These are phyloP conservation scores for Chloromyia formosa DNA, from an alignment of 2,888 invertebrate genomes.

Conservation along the genomic window DNA sequence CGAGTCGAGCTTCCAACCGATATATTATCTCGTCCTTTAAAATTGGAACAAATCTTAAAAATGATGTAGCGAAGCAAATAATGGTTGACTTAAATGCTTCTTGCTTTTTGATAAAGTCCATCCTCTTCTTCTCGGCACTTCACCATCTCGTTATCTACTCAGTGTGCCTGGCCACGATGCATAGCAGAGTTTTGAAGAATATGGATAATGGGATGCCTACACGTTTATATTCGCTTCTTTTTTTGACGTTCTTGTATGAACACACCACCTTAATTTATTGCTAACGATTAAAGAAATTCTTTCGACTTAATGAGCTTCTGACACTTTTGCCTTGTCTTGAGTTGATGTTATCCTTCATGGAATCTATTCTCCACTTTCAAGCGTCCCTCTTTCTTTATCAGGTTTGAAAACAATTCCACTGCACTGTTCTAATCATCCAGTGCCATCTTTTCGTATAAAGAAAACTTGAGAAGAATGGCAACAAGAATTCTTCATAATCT, in stretches of 20 bases:
- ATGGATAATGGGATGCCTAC: constrained; percentile 30
- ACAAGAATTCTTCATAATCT: not conserved
- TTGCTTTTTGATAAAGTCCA: not conserved
- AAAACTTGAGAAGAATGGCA: constrained; percentile 7
- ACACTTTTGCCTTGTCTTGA: constrained; percentile 22
- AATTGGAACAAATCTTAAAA: constrained; percentile 18
- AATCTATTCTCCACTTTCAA: not conserved
- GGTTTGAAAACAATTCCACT: constrained; percentile 10
- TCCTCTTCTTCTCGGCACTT: not conserved
- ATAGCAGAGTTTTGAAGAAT: not conserved
- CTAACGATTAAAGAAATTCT: constrained; percentile 35
- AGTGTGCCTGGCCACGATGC: not conserved
- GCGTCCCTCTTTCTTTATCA: not conserved
- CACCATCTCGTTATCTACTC: not conserved
- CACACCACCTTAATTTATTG: constrained; percentile 33
- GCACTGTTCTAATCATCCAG: constrained; percentile 13
- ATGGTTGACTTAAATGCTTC: constrained; percentile 34
- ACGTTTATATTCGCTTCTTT: constrained; percentile 1
- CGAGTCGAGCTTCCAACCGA: not conserved
- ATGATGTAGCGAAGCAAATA: constrained; percentile 17
- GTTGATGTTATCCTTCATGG: constrained; percentile 24
- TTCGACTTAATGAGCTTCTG: constrained; percentile 38
- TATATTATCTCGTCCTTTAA: constrained; percentile 20
- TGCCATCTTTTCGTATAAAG: constrained; percentile 4
- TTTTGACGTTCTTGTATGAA: constrained; percentile 9